A percentile compares a stretch with the other conserved stretches of the same genome.
Conservation (phyloP, 2,797 vertebrate species). For the Chelonia mydas region DNA sequence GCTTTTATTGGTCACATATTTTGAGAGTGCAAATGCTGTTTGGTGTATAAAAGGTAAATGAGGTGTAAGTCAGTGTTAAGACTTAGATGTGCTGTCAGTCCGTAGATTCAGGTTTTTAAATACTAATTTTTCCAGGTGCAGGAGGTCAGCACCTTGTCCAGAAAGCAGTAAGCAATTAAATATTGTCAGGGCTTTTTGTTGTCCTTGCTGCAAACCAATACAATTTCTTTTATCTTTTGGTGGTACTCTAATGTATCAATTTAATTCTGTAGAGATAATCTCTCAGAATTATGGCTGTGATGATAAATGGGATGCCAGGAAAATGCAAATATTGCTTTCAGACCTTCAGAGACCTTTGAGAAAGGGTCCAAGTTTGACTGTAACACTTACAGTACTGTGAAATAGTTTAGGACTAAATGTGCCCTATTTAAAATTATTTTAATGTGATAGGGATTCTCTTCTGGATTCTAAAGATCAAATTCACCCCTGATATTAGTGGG, state of each 20-base stretch:
- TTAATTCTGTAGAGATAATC: slow-evolving; percentile 16
- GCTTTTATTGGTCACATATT: background rate
- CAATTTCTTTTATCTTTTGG: slow-evolving; percentile 9
- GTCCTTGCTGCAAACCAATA: background rate
- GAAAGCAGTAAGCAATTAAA: background rate
- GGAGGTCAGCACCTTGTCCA: background rate
- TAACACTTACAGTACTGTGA: slow-evolving; percentile 30
- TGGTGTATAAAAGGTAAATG: background rate
- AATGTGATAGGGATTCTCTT: background rate
- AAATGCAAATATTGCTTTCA: background rate
- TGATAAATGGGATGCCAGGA: slow-evolving; percentile 32
- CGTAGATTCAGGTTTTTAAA: background rate
- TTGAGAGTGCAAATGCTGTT: background rate
- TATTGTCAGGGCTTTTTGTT: background rate
- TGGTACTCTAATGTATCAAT: background rate
- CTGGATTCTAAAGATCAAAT: background rate
- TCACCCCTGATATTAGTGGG: background rate
- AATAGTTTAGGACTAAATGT: background rate
- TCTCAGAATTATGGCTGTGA: background rate
- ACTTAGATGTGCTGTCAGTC: background rate
- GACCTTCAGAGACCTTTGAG: background rate
- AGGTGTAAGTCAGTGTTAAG: background rate
- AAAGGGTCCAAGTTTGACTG: slow-evolving; percentile 4
- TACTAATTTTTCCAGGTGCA: background rate
- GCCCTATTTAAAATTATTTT: slow-evolving; percentile 16